Evolutionary conservation across 2,797 vertebrate genomes (phyloP).

Genomic region (Hyperoplus immaculatus): DNA sequence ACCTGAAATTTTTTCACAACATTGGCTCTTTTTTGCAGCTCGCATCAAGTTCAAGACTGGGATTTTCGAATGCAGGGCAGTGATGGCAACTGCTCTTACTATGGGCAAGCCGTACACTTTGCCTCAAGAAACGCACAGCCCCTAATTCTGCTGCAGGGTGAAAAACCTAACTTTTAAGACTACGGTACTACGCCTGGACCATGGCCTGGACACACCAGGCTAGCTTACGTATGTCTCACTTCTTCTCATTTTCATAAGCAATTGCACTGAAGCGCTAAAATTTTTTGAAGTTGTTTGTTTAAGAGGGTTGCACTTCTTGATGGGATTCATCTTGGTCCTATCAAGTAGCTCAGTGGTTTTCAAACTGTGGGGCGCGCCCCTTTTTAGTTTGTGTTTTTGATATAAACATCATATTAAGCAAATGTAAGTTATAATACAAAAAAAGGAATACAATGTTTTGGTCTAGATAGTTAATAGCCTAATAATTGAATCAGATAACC

Average conservation of each 20-base stretch:
- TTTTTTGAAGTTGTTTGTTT: slow-evolving; percentile 12
- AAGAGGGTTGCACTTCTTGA: slow-evolving; percentile 13
- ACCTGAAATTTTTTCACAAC: slow-evolving; percentile 3
- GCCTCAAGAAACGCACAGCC: not conserved
- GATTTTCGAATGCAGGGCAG: not conserved
- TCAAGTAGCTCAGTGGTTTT: not conserved
- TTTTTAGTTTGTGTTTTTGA: no score
- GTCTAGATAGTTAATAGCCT: no score
- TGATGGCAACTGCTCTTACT: not conserved
- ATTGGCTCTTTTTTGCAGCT: not conserved
- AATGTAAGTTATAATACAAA: no score
- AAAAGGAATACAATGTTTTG: no score
- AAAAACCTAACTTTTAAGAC: slow-evolving; percentile 22
- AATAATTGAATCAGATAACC: no score
- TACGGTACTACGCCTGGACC: not conserved
- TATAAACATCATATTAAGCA: no score
- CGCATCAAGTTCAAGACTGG: slow-evolving; percentile 1
- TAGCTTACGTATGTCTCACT: not conserved
- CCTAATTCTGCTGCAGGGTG: slow-evolving; percentile 2
- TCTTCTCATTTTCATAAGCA: not conserved
- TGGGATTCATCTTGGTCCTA: slow-evolving; percentile 4
- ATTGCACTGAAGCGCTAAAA: not conserved
- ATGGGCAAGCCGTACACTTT: slow-evolving; percentile 1
- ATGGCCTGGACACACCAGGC: not conserved
- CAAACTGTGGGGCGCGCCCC: not conserved